Conservation (phyloP, 1,140 invertebrate genomes). For the Coelopa frigida region DNA sequence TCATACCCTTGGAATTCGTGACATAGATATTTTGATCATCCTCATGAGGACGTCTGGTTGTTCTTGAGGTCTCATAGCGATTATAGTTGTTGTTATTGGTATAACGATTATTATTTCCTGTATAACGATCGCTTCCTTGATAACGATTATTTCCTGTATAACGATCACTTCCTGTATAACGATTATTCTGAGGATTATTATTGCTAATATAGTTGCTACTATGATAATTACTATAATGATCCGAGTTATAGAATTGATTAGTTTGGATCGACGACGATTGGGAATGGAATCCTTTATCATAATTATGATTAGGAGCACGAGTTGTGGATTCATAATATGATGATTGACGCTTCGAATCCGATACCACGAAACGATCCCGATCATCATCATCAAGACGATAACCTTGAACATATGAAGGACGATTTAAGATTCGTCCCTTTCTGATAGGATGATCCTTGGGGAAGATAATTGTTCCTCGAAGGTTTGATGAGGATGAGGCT, state of each 20-base stretch:
- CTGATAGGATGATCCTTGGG: too few relatives aligned
- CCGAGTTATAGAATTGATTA: slow-evolving; percentile 6
- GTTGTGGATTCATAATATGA: neutral
- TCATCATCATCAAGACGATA: slow-evolving; percentile 19
- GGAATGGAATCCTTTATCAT: too few relatives aligned
- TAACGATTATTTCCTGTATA: neutral
- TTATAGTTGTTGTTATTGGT: too few relatives aligned
- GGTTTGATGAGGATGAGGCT: too few relatives aligned
- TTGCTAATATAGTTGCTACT: slow-evolving; percentile 31
- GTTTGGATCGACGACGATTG: slow-evolving; percentile 2
- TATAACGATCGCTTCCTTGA: neutral
- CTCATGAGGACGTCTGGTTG: slow-evolving; percentile 19
- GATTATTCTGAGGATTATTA: slow-evolving; percentile 31
- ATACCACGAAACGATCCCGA: slow-evolving; percentile 24
- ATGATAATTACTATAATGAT: slow-evolving; percentile 20
- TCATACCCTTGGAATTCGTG: slow-evolving; percentile 36
- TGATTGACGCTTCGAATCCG: neutral
- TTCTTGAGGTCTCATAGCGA: slow-evolving; percentile 16
- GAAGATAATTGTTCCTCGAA: too few relatives aligned
- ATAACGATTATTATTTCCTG: too few relatives aligned
- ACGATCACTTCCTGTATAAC: slow-evolving; percentile 14
- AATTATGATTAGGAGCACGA: too few relatives aligned
- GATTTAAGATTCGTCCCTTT: slow-evolving; percentile 29
- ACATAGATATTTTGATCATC: slow-evolving; percentile 40
- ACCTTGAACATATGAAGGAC: slow-evolving; percentile 32